Conservation (phyloP, 2,113 vertebrate genomes). For the Mus musculus region GRCm39 chr8:5744001-5744500, state of each 20-base stretch:
- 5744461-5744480: background rate
- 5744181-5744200: background rate
- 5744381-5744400: background rate
- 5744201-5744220: background rate
- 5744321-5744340: background rate
- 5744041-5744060: background rate
- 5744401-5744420: background rate
- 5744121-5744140: background rate
- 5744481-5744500: background rate
- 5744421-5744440: slow-evolving; percentile 1
- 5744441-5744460: background rate
- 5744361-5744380: background rate
- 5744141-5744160: background rate
- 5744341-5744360: background rate
- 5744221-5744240: background rate
- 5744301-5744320: background rate
- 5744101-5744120: background rate
- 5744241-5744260: background rate
- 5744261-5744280: background rate
- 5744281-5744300: background rate
- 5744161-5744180: background rate
- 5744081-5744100: background rate
- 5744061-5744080: background rate
- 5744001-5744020: background rate
- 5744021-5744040: background rate